Conservation (phyloP, 2,113 vertebrate genomes). For the Bombycilla garrulus region DNA sequence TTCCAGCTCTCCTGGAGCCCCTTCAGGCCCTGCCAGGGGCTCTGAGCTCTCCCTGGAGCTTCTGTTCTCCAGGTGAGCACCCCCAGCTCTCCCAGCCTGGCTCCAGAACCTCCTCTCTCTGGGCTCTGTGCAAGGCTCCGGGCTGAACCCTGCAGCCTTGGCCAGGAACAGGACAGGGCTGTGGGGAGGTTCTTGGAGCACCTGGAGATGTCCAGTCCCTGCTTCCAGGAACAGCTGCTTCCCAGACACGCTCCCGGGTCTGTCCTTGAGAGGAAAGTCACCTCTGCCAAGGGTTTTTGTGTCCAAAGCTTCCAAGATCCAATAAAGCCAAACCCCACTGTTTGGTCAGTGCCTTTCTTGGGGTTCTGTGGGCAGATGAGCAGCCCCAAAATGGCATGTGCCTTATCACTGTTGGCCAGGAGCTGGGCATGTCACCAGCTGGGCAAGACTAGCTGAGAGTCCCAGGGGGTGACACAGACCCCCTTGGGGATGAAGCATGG, state of each 20-base stretch:
- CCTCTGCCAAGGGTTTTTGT: not conserved
- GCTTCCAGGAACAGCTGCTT: not conserved
- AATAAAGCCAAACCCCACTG: not conserved
- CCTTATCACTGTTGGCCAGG: not conserved
- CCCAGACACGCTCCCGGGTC: fast-evolving
- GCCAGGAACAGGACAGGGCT: not conserved
- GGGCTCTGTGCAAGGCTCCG: fast-evolving
- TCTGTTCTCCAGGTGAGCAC: fast-evolving
- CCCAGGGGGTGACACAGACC: not conserved
- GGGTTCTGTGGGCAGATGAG: not conserved
- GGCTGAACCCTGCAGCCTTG: not conserved
- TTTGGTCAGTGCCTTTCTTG: not conserved
- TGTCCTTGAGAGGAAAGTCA: not conserved
- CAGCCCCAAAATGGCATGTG: not conserved
- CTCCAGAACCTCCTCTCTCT: not conserved
- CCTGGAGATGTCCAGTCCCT: no score
- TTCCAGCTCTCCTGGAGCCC: not conserved
- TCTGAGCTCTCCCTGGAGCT: not conserved
- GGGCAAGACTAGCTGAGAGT: not conserved
- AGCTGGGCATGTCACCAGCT: not conserved
- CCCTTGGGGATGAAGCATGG: fast-evolving
- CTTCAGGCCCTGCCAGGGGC: fast-evolving
- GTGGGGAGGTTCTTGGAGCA: not conserved
- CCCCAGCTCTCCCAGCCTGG: not conserved
- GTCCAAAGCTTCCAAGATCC: not conserved